Percentiles rank a stretch among this genome's conserved stretches.
These are phyloP conservation scores for Rhyacophila brunnea DNA, from an alignment of 1,140 invertebrate genomes.

Conservation along the genomic window DNA sequence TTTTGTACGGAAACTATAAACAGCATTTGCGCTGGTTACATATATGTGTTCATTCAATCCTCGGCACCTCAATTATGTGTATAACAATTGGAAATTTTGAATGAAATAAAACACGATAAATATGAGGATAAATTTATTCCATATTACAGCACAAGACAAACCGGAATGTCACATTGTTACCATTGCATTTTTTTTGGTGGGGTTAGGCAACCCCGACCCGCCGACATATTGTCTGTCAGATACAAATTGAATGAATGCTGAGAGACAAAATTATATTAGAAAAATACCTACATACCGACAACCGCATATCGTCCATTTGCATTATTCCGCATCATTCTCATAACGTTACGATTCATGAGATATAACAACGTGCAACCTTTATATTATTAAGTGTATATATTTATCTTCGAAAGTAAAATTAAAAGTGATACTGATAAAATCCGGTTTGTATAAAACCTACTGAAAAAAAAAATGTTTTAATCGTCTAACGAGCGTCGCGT, in stretches of 20 bases:
- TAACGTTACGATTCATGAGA: slow-evolving; percentile 23
- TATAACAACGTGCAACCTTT: slow-evolving; percentile 34
- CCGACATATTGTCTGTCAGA: slow-evolving; percentile 31
- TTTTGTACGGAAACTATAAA: too few relatives aligned
- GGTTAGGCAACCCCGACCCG: slow-evolving; percentile 14
- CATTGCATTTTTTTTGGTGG: slow-evolving; percentile 28
- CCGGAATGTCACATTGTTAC: slow-evolving; percentile 56
- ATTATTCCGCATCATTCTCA: slow-evolving; percentile 17
- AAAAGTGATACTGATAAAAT: slow-evolving; percentile 26
- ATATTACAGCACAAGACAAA: slow-evolving; percentile 60
- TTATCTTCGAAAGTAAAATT: slow-evolving; percentile 29
- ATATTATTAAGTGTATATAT: slow-evolving; percentile 25
- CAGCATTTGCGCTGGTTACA: too few relatives aligned
- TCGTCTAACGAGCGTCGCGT: slow-evolving; percentile 26
- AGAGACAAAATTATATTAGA: slow-evolving; percentile 34
- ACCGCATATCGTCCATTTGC: slow-evolving; percentile 25
- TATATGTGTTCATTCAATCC: too few relatives aligned
- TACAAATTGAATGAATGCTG: slow-evolving; percentile 25
- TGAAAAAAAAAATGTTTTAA: slow-evolving; percentile 28
- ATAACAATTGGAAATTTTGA: too few relatives aligned
- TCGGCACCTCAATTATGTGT: too few relatives aligned
- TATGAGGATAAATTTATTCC: slow-evolving; percentile 57
- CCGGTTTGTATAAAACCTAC: slow-evolving; percentile 37
- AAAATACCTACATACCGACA: slow-evolving; percentile 36
- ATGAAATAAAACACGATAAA: slow-evolving; percentile 16